Base-by-base conservation (phyloP, 2,797 vertebrate genomes). In the Delichon dasypus region DNA sequence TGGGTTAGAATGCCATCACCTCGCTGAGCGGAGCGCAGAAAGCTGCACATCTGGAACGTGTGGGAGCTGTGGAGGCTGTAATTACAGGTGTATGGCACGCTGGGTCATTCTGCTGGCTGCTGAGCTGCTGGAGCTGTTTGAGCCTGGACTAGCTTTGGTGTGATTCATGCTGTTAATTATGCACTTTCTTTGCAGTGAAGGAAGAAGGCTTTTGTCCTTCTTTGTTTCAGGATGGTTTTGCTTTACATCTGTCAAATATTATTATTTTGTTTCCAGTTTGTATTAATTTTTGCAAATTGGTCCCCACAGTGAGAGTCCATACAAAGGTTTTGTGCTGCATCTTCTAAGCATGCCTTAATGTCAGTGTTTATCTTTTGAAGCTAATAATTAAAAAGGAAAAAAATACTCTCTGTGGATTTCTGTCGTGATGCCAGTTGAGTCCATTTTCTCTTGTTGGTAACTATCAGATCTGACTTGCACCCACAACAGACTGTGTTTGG, bases 241-340 rank as follows among this genome's bases (percentile, higher is more conserved):
- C 72, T 80, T 92, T 83, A 34, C 21, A 45, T 88, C 50, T 42
- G 68, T 67, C 54, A 19, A 73, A 57, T 86, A 45, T 58, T 54
- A 75, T 57, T 85, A 61, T 83, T 95, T 95, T 88, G 79, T 94
- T 48, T 92, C 54, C 62, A 70, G 29, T 66, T 93, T 48, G 40
- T 80, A 93, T 92, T 83, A 85, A 45, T 84, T 91, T 95, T 91
- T 95, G 58, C 62, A 93, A 95, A 95, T 88, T 80, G 40, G n/a
- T 89, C 73, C 90, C 85, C 7, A 13, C 5, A 34, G 78, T n/a
- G 55, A 85, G 36, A 80, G n/a, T 30, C 25, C 57, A 32, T 73
- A 45, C 54, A 79, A 88, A 85, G 36, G 89, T 91, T 91, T 80
- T 27, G n/a, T 85, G 58, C n/a, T 18, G 7, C 36, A 36, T 80